Evolutionary conservation across 2,888 invertebrate species (phyloP), one percentile per base, ranked within the genome.

Genomic region (Agrenia bidenticulata): DNA sequence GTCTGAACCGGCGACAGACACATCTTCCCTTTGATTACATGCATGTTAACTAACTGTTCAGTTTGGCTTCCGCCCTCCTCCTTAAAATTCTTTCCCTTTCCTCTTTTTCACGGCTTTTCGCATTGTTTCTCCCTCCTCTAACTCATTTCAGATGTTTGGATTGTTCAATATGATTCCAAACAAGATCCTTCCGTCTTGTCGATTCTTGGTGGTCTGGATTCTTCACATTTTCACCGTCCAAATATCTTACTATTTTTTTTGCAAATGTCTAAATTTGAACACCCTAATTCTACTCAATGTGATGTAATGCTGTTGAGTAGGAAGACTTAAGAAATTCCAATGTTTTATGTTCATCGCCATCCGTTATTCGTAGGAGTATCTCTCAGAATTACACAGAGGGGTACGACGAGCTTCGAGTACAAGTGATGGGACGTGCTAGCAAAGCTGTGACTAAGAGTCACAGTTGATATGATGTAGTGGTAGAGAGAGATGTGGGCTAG

Each of bases 1-100:
- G n/a, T n/a, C n/a, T 58, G n/a, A n/a, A n/a, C n/a, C n/a, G 70
- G 66, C 74, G 67, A 73, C 67, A 74, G 66, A 72, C 66, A 71
- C 62, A 65, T 26, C 61, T 70, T 70, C 67, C 60, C 67, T 54
- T 67, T 62, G 65, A 61, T 64, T 64, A 64, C 42, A 60, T 55
- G 59, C 54, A 54, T 60, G 53, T 60, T 64, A 58, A 59, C 51
- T 59, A 60, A 60, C 54, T 53, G 42, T 49, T 32, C 54, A 53
- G 49, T 54, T 39, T 54, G n/a, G 59, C 64, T 26, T 49, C 45
- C 45, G 59, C 60, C 60, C 50, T 55, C 50, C 32, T 55, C 32
- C 55, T 55, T 37, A 50, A 60, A 51, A 51, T 50, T 51, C 50
- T 51, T 24, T n/a, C 11, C 11, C 50, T 51, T 60, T 49, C 32